These are phyloP conservation scores for Lophius piscatorius DNA, from an alignment of 2,113 vertebrate genomes.

Conservation along the genomic window DNA sequence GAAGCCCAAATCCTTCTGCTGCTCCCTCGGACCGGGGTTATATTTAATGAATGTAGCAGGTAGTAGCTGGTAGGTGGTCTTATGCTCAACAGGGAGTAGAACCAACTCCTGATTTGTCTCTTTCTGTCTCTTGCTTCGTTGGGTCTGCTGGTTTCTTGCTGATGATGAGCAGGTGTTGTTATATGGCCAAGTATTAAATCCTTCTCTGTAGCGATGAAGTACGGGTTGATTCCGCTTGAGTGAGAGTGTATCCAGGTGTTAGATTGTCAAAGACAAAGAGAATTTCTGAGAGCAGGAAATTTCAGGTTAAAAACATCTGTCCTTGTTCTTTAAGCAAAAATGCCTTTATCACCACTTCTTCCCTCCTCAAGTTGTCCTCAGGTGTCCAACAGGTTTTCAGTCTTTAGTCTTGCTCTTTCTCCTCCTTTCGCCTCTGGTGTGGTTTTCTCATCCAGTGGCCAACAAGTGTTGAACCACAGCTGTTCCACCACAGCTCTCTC, in stretches of 20 bases:
- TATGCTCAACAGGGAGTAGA: constrained; percentile 25
- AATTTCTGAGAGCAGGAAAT: background rate
- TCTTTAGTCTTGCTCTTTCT: constrained; percentile 20
- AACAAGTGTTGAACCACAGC: constrained; percentile 44
- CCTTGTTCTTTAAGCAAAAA: background rate
- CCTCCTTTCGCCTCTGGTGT: constrained; percentile 31
- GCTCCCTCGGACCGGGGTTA: background rate
- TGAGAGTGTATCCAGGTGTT: constrained; percentile 17
- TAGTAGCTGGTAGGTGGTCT: constrained; percentile 17
- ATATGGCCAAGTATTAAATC: constrained; percentile 16
- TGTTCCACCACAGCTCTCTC: constrained; percentile 27
- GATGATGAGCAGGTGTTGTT: constrained; percentile 41
- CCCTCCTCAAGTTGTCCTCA: constrained; percentile 16
- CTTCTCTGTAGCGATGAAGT: constrained; percentile 10
- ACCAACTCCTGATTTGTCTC: constrained; percentile 17
- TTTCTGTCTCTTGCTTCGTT: background rate
- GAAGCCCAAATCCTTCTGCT: constrained; percentile 18
- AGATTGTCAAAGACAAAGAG: constrained; percentile 5
- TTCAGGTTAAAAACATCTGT: rapidly evolving
- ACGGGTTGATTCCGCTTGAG: constrained; percentile 10
- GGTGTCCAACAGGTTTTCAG: constrained; percentile 52
- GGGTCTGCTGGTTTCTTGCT: background rate
- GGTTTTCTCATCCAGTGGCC: constrained; percentile 34
- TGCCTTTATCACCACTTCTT: background rate
- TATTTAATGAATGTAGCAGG: constrained; percentile 23